A percentile compares a stretch with the other conserved stretches of the same genome.
Evolutionary conservation across 2,113 vertebrate genomes (phyloP).

Genomic region (Lipophrys pholis): DNA sequence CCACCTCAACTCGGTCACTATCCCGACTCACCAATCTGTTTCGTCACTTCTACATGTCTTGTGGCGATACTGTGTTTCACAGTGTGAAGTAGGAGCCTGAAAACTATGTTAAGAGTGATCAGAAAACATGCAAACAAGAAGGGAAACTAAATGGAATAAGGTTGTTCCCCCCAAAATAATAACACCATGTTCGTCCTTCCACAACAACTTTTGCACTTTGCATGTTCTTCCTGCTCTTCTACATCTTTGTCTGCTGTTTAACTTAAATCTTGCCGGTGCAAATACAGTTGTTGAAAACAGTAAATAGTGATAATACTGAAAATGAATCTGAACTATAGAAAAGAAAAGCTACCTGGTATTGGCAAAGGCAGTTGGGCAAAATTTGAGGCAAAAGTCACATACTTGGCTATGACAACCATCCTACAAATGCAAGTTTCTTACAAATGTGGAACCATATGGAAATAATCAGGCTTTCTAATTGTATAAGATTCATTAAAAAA

Average conservation of each 20-base stretch:
- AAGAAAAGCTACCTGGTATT: too few relatives aligned
- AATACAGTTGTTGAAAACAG: too few relatives aligned
- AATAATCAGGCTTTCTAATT: too few relatives aligned
- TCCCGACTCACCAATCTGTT: neutral
- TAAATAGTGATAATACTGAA: too few relatives aligned
- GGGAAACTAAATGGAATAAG: neutral
- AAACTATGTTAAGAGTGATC: neutral
- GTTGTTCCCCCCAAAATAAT: neutral
- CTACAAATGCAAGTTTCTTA: too few relatives aligned
- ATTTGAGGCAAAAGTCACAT: too few relatives aligned
- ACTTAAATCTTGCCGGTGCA: neutral
- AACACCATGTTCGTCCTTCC: neutral
- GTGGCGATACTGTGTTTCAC: constrained; percentile 1
- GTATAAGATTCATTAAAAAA: too few relatives aligned
- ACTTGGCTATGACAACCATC: too few relatives aligned
- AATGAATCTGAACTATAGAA: too few relatives aligned
- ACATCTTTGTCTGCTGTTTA: neutral
- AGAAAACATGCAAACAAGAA: neutral
- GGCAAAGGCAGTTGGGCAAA: too few relatives aligned
- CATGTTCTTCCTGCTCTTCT: neutral
- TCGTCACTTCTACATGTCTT: neutral
- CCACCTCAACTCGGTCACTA: constrained; percentile 4
- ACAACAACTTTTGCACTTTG: neutral
- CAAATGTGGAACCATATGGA: too few relatives aligned
- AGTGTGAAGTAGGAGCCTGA: neutral